Percentiles rank a stretch among this genome's conserved stretches.
Evolutionary conservation across 2,113 vertebrate species (phyloP).

Genomic region (Coryphaenoides rupestris): DNA sequence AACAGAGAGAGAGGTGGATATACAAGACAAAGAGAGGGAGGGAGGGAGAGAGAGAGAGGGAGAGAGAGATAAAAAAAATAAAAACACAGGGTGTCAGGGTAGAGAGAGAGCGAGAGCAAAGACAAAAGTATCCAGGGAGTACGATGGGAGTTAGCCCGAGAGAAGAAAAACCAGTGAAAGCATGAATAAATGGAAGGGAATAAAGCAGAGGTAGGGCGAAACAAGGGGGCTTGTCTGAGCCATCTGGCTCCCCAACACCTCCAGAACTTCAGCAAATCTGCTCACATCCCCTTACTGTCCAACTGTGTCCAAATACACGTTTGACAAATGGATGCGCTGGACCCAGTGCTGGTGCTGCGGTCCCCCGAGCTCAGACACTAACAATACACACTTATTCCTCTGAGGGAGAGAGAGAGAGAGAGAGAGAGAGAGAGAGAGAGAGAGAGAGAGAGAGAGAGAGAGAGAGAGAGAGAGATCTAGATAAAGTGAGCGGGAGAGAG

Average conservation of each 20-base stretch:
- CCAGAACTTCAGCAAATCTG: conserved; percentile 3
- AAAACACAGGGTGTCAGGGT: background rate
- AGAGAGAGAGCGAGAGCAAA: too few species aligned
- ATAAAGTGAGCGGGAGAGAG: background rate
- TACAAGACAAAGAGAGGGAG: conserved; percentile 26
- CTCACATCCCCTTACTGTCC: conserved; percentile 28
- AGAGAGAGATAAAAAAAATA: conserved; percentile 15
- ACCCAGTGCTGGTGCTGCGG: conserved; percentile 41
- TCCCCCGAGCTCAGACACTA: conserved; percentile 59
- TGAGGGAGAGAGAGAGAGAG: background rate
- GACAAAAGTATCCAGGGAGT: too few species aligned
- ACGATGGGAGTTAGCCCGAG: too few species aligned
- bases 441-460: background rate
- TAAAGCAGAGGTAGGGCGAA: background rate
- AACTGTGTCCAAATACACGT: conserved; percentile 51
- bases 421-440: background rate
- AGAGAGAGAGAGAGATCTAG: background rate
- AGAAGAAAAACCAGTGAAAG: too few species aligned
- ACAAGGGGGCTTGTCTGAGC: background rate
- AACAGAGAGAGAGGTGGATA: conserved; percentile 19
- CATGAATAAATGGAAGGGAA: background rate
- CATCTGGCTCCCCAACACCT: conserved; percentile 22
- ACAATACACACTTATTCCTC: conserved; percentile 29
- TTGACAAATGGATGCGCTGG: conserved; percentile 68
- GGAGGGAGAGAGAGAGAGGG: conserved; percentile 21